Evolutionary conservation across 2,797 vertebrate species (phyloP).

Genomic region (Hephaestus fuliginosus): DNA sequence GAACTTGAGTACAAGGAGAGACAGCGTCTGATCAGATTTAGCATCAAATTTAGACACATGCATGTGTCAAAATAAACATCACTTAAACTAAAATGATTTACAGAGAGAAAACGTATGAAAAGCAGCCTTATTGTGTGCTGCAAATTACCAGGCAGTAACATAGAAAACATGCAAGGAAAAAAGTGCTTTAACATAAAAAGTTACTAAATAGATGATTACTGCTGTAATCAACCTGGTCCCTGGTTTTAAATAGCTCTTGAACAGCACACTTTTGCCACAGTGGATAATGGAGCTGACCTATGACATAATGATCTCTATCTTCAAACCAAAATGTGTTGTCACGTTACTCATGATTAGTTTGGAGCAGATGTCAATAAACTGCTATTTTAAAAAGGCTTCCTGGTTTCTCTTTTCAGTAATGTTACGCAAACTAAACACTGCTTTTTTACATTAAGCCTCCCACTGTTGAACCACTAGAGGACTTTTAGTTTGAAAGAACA

Average conservation of each 20-base stretch:
- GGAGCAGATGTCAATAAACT: not conserved
- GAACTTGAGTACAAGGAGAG: slow-evolving; percentile 83
- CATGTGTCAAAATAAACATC: not conserved
- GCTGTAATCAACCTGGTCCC: not conserved
- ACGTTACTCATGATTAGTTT: too few relatives aligned
- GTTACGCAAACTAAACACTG: not conserved
- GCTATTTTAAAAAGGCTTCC: not conserved
- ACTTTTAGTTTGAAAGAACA: not conserved
- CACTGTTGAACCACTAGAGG: not conserved
- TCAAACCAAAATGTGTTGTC: not conserved
- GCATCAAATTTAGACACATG: slow-evolving; percentile 8
- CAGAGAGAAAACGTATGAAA: not conserved
- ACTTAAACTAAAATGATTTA: not conserved
- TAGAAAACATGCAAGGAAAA: not conserved
- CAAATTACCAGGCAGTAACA: not conserved
- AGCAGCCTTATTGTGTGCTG: not conserved
- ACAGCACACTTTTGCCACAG: not conserved
- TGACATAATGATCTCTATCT: not conserved
- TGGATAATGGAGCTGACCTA: not conserved
- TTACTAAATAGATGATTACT: not conserved
- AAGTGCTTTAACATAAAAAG: not conserved
- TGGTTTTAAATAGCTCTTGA: not conserved
- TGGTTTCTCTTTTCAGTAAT: not conserved
- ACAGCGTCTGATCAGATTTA: not conserved
- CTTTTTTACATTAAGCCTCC: not conserved